phyloP scores from a whole-genome alignment of 2,888 invertebrate species.

The Calameuta idolon region DNA sequence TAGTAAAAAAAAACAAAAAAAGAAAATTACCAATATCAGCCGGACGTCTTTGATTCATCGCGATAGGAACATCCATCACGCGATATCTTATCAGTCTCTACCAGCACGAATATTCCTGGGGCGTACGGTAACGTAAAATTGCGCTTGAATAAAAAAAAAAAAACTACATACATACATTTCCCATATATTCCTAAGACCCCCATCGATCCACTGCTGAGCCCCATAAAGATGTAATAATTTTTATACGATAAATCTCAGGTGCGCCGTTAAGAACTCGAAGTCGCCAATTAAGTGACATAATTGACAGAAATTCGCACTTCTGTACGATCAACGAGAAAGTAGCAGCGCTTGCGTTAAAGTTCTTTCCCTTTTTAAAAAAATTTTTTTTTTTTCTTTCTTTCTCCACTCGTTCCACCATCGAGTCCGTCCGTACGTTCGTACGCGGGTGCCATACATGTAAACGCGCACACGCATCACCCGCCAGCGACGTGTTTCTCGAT shows the following conservation, averaged over 20 bases:
- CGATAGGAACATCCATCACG: conserved; percentile 22
- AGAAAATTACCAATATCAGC: conserved; percentile 13
- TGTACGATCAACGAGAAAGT: not conserved
- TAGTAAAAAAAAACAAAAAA: not conserved
- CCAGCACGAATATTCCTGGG: not conserved
- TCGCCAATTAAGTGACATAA: not conserved
- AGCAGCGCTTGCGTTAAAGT: not conserved
- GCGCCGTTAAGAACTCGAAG: not conserved
- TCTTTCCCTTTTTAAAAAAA: not conserved
- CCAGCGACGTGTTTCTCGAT: conserved; percentile 3
- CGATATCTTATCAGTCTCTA: conserved; percentile 15
- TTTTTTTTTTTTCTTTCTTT: no score
- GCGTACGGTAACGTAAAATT: not conserved
- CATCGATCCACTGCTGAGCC: not conserved
- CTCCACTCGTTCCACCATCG: not conserved
- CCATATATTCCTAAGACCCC: not conserved
- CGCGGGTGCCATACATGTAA: no score
- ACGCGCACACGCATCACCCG: not conserved
- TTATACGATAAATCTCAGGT: not conserved
- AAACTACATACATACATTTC: not conserved
- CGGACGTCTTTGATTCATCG: conserved; percentile 22
- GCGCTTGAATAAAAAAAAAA: not conserved
- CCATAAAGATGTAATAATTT: no score
- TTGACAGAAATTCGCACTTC: not conserved
- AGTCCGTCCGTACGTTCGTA: no score